phyloP scores from a whole-genome alignment of 2,888 invertebrate species.

The Chloromyia formosa region DNA sequence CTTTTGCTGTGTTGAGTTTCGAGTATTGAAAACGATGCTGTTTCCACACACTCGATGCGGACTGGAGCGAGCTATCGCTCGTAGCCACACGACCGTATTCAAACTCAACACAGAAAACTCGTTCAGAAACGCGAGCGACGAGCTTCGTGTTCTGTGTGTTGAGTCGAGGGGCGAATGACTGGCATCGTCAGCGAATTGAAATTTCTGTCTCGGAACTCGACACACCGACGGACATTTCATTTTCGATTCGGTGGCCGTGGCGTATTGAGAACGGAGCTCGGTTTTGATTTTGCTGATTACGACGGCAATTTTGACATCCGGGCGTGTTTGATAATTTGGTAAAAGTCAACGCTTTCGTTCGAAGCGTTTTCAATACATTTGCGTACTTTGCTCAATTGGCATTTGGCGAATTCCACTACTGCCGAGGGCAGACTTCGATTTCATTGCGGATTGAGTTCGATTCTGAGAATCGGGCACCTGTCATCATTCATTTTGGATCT shows the following conservation, averaged over 20 bases:
- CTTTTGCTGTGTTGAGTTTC: conserved; percentile 29
- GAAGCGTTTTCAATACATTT: neutral
- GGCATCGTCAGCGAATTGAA: neutral
- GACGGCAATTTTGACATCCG: conserved; percentile 20
- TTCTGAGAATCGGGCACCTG: neutral
- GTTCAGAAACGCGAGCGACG: conserved; percentile 38
- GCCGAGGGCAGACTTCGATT: neutral
- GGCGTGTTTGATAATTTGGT: neutral
- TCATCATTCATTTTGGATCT: neutral
- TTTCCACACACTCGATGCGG: conserved; percentile 27
- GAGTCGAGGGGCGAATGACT: conserved; percentile 3
- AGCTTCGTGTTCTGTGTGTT: conserved; percentile 18
- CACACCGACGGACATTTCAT: neutral
- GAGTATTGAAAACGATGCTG: conserved; percentile 30
- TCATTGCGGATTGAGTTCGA: neutral
- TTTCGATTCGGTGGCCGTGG: conserved; percentile 1
- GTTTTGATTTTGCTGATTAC: neutral
- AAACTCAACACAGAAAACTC: conserved; percentile 35
- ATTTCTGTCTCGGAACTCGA: neutral
- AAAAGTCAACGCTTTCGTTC: too few relatives aligned
- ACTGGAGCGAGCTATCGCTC: too few relatives aligned
- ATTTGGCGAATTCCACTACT: neutral
- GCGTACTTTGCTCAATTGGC: neutral
- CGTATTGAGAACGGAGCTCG: too few relatives aligned
- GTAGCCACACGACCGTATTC: conserved; percentile 28